Conservation (phyloP, 1,140 invertebrate species). For the Wasmannia auropunctata region DNA sequence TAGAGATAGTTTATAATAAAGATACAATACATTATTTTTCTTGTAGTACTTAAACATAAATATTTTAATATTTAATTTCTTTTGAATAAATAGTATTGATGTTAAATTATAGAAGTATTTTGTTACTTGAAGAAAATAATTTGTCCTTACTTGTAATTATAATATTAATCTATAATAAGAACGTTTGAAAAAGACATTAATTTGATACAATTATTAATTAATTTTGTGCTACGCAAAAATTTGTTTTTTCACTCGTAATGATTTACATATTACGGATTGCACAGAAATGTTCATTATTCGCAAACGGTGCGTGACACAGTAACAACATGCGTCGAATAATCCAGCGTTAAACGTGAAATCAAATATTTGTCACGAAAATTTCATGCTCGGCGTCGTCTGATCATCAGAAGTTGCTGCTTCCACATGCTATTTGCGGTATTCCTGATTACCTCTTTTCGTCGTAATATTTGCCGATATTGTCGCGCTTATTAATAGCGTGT, state of each 20-base stretch:
- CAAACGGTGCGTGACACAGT: slow-evolving; percentile 12
- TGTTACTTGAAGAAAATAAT: no score
- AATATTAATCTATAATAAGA: background rate
- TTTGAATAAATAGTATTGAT: no score
- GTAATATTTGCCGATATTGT: background rate
- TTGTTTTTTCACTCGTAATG: slow-evolving; percentile 3
- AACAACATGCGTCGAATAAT: slow-evolving; percentile 33
- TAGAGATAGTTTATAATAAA: no score
- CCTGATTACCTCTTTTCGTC: background rate
- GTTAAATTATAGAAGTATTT: no score
- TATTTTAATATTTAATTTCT: no score
- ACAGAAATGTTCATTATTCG: slow-evolving; percentile 34
- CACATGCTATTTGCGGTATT: slow-evolving; percentile 38
- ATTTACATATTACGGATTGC: slow-evolving; percentile 1
- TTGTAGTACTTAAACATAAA: no score
- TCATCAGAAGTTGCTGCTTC: slow-evolving; percentile 29
- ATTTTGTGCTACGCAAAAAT: background rate
- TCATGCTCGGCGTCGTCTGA: slow-evolving; percentile 2
- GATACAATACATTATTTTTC: no score
- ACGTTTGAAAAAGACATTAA: background rate
- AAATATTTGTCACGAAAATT: slow-evolving; percentile 61
- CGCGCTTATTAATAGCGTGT: background rate
- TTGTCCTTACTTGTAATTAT: background rate
- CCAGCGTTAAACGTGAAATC: slow-evolving; percentile 45
- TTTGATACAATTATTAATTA: background rate